A percentile compares a stretch with the other conserved stretches of the same genome.
Conservation (phyloP, 1,140 invertebrate species). For the Ceratosolen solmsi region DNA sequence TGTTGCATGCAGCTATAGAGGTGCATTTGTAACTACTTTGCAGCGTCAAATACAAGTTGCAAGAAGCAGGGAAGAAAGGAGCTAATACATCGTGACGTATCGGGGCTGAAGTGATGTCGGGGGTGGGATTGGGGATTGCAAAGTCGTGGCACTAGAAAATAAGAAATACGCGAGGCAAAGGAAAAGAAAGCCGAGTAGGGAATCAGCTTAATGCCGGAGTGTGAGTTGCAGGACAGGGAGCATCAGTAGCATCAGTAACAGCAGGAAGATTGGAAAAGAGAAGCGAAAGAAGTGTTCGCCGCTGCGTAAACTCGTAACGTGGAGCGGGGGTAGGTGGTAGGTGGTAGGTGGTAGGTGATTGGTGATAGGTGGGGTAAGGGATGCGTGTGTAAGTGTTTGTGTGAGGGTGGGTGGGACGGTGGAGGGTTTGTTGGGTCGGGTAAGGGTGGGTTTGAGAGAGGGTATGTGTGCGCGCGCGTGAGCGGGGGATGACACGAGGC, state of each 20-base stretch:
- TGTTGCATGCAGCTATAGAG: too few relatives aligned
- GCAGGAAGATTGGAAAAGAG: constrained; percentile 14
- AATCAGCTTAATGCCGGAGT: constrained; percentile 42
- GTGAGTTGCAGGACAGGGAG: constrained; percentile 47
- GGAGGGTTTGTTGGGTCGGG: too few relatives aligned
- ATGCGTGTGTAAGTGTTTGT: too few relatives aligned
- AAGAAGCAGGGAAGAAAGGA: not conserved
- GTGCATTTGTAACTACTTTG: too few relatives aligned
- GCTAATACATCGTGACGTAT: not conserved
- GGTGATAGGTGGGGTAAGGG: too few relatives aligned
- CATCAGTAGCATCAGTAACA: not conserved
- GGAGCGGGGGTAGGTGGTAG: too few relatives aligned
- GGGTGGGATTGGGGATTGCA: not conserved
- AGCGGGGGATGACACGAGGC: constrained; percentile 47
- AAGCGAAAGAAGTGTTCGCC: constrained; percentile 50
- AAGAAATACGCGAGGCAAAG: not conserved
- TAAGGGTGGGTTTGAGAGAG: too few relatives aligned
- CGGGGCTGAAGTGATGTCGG: too few relatives aligned
- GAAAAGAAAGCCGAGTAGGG: not conserved
- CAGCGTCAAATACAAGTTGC: not conserved
- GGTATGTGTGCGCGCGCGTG: too few relatives aligned
- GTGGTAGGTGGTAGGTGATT: too few relatives aligned
- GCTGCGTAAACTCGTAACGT: constrained; percentile 60
- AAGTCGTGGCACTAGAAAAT: constrained; percentile 6
- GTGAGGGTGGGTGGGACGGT: too few relatives aligned